Base-by-base conservation (phyloP, 1,140 invertebrate species). In the Goniozus legneri region DNA sequence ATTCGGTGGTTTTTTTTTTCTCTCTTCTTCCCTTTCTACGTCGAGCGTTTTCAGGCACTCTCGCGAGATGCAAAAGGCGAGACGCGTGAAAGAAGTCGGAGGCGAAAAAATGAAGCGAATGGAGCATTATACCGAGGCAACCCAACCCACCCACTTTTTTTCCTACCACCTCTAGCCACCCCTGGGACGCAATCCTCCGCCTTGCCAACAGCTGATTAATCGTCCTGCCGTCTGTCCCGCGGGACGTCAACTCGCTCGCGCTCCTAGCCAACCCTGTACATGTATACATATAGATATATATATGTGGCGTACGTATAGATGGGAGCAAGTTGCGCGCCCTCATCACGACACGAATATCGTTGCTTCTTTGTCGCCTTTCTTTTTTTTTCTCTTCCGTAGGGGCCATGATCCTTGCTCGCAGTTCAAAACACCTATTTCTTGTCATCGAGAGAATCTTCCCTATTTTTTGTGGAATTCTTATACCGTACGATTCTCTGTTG, bases 191-290 rank as follows among this genome's bases (percentile, higher is more conserved):
- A 56, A 56, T 61, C 65, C 64, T 62, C 63, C 68, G 69, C 64
- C 67, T 71, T 71, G 69, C 73, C 72, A 74, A 75, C 73, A 75
- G 70, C 72, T 76, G 73, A 76, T 76, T 76, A 76, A 76, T 76
- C 73, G 72, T 75, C 64, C 63, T 63, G 55, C 56, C n/a, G n/a
- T 62, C 51, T 56, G 30, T 69, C 65, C 64, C 71, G 70, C 19
- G 27, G 30, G 14, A 62, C 56, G 60, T 56, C 56, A 55, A 54
- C n/a, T n/a, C n/a, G n/a, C n/a, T n/a, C n/a, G n/a, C n/a, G n/a
- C n/a, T n/a, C n/a, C n/a, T n/a, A n/a, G n/a, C n/a, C n/a, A n/a
- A n/a, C n/a, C n/a, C n/a, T n/a, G n/a, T n/a, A n/a, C n/a, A n/a
- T n/a, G n/a, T n/a, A n/a, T n/a, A n/a, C n/a, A n/a, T n/a, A n/a